Percentiles rank a stretch among this genome's conserved stretches.
These are phyloP conservation scores for Ichneumon xanthorius DNA, from an alignment of 2,888 invertebrate species.

Conservation along the genomic window DNA sequence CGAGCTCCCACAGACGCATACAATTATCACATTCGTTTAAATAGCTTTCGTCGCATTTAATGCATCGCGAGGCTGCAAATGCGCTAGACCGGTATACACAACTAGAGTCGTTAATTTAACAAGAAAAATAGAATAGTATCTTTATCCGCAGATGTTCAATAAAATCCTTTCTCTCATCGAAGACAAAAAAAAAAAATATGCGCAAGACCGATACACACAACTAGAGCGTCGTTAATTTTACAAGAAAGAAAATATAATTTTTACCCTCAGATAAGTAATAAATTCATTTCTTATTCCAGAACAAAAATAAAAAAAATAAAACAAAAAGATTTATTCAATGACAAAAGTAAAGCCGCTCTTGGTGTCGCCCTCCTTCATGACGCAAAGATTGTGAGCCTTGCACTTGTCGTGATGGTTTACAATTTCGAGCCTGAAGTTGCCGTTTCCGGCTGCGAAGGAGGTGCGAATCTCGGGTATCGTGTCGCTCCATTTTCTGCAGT, in stretches of 20 bases:
- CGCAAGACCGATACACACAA: neutral
- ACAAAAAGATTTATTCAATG: constrained; percentile 35
- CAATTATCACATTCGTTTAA: constrained; percentile 21
- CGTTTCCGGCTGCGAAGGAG: constrained; percentile 92
- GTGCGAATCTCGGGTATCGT: constrained; percentile 90
- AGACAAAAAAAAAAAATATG: neutral
- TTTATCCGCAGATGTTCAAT: neutral
- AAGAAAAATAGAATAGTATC: neutral
- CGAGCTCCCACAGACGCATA: neutral
- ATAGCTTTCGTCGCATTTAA: neutral
- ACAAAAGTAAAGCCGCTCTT: constrained; percentile 58
- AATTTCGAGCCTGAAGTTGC: constrained; percentile 91
- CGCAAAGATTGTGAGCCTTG: constrained; percentile 91
- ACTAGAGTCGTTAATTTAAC: neutral
- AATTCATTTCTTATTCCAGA: neutral
- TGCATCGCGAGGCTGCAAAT: neutral
- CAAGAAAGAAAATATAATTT: neutral
- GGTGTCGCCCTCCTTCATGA: constrained; percentile 85
- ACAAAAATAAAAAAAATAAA: neutral
- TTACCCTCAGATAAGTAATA: neutral
- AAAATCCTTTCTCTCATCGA: neutral
- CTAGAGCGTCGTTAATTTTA: neutral
- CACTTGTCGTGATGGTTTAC: constrained; percentile 93
- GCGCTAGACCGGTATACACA: neutral
- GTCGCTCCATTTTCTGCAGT: constrained; percentile 91